Evolutionary conservation across 2,888 invertebrate species (phyloP).

Genomic region (Papilio elwesi): DNA sequence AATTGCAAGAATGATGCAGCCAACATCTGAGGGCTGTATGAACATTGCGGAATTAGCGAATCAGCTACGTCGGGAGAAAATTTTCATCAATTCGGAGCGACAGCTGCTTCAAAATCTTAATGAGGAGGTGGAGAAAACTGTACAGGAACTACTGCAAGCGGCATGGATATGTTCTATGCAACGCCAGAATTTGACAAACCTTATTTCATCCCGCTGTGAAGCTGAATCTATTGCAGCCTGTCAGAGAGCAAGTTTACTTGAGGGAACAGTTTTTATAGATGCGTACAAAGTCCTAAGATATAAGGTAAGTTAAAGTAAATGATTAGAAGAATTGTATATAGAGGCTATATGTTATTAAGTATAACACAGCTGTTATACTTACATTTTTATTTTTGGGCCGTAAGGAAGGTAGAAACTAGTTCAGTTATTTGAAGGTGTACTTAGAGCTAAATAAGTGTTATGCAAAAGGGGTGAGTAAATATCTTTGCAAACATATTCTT

Average conservation of each 20-base stretch:
- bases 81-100: slow-evolving; percentile 94
- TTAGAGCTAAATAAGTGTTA: no score
- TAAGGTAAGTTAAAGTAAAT: slow-evolving; percentile 83
- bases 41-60: slow-evolving; percentile 80
- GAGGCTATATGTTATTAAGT: no score
- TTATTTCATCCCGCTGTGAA: slow-evolving; percentile 90
- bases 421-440: no score
- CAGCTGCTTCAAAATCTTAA: slow-evolving; percentile 91
- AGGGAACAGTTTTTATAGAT: slow-evolving; percentile 87
- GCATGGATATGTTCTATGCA: slow-evolving; percentile 96
- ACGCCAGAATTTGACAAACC: slow-evolving; percentile 90
- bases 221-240: slow-evolving; percentile 91
- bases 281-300: slow-evolving; percentile 93
- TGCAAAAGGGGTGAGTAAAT: no score
- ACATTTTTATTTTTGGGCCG: no score
- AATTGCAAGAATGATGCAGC: slow-evolving; percentile 73
- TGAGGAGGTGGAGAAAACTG: slow-evolving; percentile 86
- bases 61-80: slow-evolving; percentile 92
- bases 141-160: slow-evolving; percentile 85
- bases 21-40: slow-evolving; percentile 77
- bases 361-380: no score
- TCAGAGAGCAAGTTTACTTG: slow-evolving; percentile 82
- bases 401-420: not conserved
- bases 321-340: not conserved
- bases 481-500: no score